Evolutionary conservation across 2,888 invertebrate genomes (phyloP).

Genomic region (Torymus aiolomorphi): DNA sequence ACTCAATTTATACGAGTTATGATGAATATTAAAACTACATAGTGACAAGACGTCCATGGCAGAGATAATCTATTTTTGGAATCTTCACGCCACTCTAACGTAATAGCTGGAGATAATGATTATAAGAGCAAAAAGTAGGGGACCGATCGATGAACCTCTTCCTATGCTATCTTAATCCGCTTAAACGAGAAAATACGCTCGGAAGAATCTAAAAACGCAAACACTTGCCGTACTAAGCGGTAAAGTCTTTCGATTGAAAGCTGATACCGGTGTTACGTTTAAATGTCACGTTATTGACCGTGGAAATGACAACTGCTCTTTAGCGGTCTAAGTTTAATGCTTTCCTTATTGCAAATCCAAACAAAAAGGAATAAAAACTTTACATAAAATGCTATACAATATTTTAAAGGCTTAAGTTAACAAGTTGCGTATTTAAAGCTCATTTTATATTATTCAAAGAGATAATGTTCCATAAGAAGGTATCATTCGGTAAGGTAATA

Average conservation of each 20-base stretch:
- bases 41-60: background rate
- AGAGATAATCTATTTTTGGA: slow-evolving; percentile 17
- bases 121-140: slow-evolving; percentile 20
- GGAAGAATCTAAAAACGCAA: slow-evolving; percentile 17
- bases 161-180: slow-evolving; percentile 43
- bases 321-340: background rate
- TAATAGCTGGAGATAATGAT: slow-evolving; percentile 5
- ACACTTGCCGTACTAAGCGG: slow-evolving; percentile 25
- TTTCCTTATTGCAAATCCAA: too few species aligned
- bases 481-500: too few species aligned
- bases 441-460: too few species aligned
- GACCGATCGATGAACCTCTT: slow-evolving; percentile 40
- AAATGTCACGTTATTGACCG: slow-evolving; percentile 25
- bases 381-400: too few species aligned
- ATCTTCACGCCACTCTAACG: background rate
- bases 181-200: slow-evolving; percentile 40
- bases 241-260: slow-evolving; percentile 35
- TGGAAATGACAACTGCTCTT: slow-evolving; percentile 19
- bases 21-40: background rate
- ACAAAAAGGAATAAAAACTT: too few species aligned
- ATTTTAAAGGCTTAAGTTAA: too few species aligned
- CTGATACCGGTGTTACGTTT: slow-evolving; percentile 31
- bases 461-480: too few species aligned
- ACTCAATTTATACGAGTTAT: background rate
- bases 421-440: too few species aligned